A percentile compares a stretch with the other conserved stretches of the same genome.
Conservation (phyloP, 2,113 vertebrate species). For the Melanotaenia duboulayi region DNA sequence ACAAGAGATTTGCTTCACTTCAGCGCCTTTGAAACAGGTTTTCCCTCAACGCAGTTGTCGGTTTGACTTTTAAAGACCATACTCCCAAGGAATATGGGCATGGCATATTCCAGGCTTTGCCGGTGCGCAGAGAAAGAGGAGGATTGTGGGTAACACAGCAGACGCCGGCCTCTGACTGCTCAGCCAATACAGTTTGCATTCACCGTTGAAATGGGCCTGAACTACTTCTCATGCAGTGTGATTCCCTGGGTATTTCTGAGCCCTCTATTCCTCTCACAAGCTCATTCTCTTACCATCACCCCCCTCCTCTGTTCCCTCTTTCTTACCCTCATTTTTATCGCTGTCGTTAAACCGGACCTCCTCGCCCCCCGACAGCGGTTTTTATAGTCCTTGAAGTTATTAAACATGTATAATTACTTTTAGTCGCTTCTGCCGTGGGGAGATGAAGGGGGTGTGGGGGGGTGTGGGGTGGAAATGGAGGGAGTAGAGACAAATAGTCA, state of each 20-base stretch:
- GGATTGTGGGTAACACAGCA: conserved; percentile 27
- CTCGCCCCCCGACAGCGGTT: conserved; percentile 75
- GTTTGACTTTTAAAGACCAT: conserved; percentile 68
- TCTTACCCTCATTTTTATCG: conserved; percentile 74
- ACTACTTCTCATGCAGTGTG: conserved; percentile 29
- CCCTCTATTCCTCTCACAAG: conserved; percentile 34
- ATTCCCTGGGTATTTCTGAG: conserved; percentile 53
- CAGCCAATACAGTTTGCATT: conserved; percentile 27
- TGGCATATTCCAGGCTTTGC: conserved; percentile 11
- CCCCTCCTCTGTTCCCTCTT: conserved; percentile 36
- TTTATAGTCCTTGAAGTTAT: conserved; percentile 83
- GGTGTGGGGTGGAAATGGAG: conserved; percentile 54
- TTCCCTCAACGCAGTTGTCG: conserved; percentile 63
- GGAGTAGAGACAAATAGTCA: conserved; percentile 61
- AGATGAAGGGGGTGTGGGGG: conserved; percentile 60
- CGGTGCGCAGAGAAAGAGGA: background rate
- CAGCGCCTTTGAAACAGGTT: conserved; percentile 64
- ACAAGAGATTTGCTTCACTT: conserved; percentile 71
- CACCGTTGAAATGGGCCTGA: conserved; percentile 12
- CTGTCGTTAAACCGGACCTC: conserved; percentile 80
- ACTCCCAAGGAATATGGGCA: conserved; percentile 46
- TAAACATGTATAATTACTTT: conserved; percentile 85
- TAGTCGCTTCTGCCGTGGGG: conserved; percentile 73
- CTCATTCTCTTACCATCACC: conserved; percentile 39
- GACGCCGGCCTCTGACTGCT: conserved; percentile 18